Percentiles rank a stretch among this genome's conserved stretches.
These are phyloP conservation scores for Dendroctonus valens DNA, from an alignment of 1,140 invertebrate genomes.

Conservation along the genomic window DNA sequence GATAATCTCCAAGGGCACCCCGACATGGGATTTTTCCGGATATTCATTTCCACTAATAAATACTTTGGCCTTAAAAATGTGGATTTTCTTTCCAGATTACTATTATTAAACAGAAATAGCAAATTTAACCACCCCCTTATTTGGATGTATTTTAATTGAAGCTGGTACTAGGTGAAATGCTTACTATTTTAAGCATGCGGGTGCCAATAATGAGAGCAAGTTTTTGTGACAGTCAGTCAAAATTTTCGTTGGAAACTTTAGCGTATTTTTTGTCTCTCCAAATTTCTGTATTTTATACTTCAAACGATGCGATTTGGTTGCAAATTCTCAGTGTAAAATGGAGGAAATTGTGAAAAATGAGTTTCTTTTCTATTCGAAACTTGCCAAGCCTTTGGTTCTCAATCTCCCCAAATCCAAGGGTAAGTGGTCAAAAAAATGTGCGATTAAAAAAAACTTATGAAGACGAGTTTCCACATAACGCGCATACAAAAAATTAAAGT, in stretches of 20 bases:
- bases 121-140: too few relatives aligned
- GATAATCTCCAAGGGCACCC: background rate
- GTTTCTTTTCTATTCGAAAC: slow-evolving; percentile 49
- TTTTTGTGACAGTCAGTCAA: background rate
- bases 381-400: slow-evolving; percentile 48
- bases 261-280: background rate
- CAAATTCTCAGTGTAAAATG: slow-evolving; percentile 25
- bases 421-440: slow-evolving; percentile 28
- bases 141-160: too few relatives aligned
- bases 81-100: background rate
- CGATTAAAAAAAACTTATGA: background rate
- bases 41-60: background rate
- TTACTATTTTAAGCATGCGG: too few relatives aligned
- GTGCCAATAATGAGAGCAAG: too few relatives aligned
- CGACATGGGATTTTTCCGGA: background rate
- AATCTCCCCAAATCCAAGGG: slow-evolving; percentile 46
- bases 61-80: background rate
- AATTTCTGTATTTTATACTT: background rate
- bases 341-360: slow-evolving; percentile 38
- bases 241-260: background rate
- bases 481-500: too few relatives aligned
- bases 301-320: slow-evolving; percentile 3
- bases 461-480: too few relatives aligned
- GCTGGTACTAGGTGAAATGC: too few relatives aligned
- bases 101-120: too few relatives aligned